Base-by-base conservation (phyloP, 2,113 vertebrate species). In the Grammomys dolichurus region DNA sequence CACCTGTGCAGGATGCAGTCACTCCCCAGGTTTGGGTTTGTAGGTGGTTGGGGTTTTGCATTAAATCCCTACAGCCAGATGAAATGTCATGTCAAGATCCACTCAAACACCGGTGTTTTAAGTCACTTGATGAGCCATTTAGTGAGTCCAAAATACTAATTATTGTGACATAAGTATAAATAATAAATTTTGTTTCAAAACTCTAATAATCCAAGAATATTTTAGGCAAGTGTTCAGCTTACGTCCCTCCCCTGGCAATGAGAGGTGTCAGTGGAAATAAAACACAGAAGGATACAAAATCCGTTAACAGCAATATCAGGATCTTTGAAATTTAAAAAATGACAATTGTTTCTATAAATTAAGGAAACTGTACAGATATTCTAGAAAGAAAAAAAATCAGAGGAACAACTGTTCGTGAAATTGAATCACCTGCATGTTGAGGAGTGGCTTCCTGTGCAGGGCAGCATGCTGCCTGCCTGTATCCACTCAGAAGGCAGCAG, bases 51-150 rank as follows among this genome's bases (percentile, higher is more conserved):
- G 11, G 26, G 56, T 12, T 91, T 90, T 46, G 60, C 54, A 58
- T 14, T 92, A 72, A 60, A n/a, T 69, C 56, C 72, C 76, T 91
- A 82, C 13, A 56, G 54, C 72, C 63, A 92, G 19, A 80, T 31
- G 86, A 93, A 78, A 73, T 40, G 87, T 90, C 56, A 46, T 80
- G 48, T 77, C 90, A 86, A 87, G 80, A 86, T 54, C 46, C 90
- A 89, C 67, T 72, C 43, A 87, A 33, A 90, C n/a, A 8, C 58
- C 51, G 26, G 40, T 77, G 87, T 93, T 90, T 93, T 58, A 87
- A 80, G 63, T 84, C 73, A 76, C 33, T 70, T 76, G 48, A 36
- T 60, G 73, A 94, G 85, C 51, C 87, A 80, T 14, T 81, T 65
- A 70, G 5, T 84, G 40, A 95, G 46, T 33, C 46, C 56, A 26